Base-by-base conservation (phyloP, 2,113 vertebrate species). In the Pelecanus crispus region DNA sequence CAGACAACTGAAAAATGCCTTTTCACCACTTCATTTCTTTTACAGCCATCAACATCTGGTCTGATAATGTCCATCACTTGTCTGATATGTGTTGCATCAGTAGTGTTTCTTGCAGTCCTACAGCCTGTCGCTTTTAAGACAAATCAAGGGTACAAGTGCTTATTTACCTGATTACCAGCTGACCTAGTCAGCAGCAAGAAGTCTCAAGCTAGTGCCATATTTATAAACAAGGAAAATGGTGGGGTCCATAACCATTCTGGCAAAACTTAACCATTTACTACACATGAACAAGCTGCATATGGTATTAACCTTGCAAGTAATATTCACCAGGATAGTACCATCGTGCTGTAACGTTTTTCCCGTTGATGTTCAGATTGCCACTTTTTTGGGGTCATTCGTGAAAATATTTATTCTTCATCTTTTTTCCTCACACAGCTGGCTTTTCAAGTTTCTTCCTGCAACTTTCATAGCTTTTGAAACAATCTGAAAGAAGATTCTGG, bases 1-100 rank as follows among this genome's bases (percentile, higher is more conserved):
- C 58, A 82, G 58, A 66, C 22, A 61, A 32, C 58, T 81, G 63
- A 75, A 75, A 72, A 94, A 93, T 1, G 7, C 63, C 34, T 90
- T 71, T 92, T 34, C 29, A 53, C 26, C 29, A 24, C 86, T 73
- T 79, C 3, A 18, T 52, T 59, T 59, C 38, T 72, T 90, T 81
- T 25, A 79, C 19, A 70, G 53, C 40, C 59, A 79, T 22, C 63
- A 47, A 8, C 44, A 73, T 58, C 53, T 59, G 45, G 9, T 32
- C 74, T n/a, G 50, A 24, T 28, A 42, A 42, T 1, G 4, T 45
- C 53, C 0, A 0, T 65, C 61, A 65, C 44, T 55, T 47, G 14
- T 59, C 63, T 9, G 4, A 45, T 22, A 59, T 0, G 0, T 34
- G 16, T 56, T 42, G 32, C 55, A 78, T 38, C 79, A 87, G 36